Base-by-base conservation (phyloP, 2,888 invertebrate species). In the Cylloceria caligata region DNA sequence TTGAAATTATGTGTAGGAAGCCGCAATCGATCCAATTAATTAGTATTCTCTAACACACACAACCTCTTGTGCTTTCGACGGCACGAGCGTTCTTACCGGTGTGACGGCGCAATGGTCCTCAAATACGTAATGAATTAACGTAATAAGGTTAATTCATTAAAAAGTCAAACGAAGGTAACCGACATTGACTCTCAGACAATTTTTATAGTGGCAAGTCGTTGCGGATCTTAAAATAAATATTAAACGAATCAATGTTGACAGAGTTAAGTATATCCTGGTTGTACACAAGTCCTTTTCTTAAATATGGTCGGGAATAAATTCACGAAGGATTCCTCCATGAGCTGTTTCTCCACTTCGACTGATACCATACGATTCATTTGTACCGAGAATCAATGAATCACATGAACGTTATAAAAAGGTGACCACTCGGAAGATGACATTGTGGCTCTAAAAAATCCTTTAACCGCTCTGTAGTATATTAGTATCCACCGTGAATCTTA, bases 401-500 rank as follows among this genome's bases (percentile, higher is more conserved):
- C 39, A 24, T 24, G 11, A 42, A 21, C 34, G 55, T 52, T 11
- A 52, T 52, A 34, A 24, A 52, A 55, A 69, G 69, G 55, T 69
- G 69, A 69, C 69, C 55, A 69, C 39, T 55, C 24, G 5, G 27
- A 55, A 13, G 6, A 5, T 24, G n/a, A n/a, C 24, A 27, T 52
- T 52, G 24, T 52, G 55, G 27, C n/a, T 34, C 27, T 13, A 57
- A n/a, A n/a, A 57, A 57, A 34, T 7, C 5, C 16, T 30, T 49
- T 9, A 47, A 11, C 52, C 24, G 6, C 68, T n/a, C 39, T 27
- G 39, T 47, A 4, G 9, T 21, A 16, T 69, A 65, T 34, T 21
- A 42, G 60, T 73, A 67, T 72, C 30, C 62, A 52, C 13, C 34
- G 42, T 74, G n/a, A 16, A 64, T 64, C 69, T 81, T 74, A 60